These are phyloP conservation scores for Chaetogeoica ovagalla DNA, from an alignment of 2,888 invertebrate genomes.

Conservation along the genomic window DNA sequence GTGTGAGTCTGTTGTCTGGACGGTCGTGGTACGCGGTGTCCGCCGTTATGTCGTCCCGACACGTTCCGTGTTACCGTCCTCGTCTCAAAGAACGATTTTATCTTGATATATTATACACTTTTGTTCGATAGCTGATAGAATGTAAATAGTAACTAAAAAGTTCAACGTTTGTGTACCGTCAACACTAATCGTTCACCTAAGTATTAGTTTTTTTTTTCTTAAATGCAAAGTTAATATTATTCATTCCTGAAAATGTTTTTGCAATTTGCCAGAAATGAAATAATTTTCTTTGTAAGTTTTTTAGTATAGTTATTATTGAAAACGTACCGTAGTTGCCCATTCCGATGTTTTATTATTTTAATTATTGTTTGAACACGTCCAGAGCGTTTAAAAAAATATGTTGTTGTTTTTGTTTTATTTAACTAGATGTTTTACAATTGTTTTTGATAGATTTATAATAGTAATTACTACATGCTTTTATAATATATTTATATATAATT, in stretches of 20 bases:
- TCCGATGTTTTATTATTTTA: neutral
- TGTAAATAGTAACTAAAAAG: no score
- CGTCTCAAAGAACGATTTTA: no score
- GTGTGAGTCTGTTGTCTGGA: neutral
- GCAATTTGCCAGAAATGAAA: conserved; percentile 37
- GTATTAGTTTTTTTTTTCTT: neutral
- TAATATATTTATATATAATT: neutral
- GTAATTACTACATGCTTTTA: neutral
- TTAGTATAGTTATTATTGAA: no score
- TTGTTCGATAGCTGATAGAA: no score
- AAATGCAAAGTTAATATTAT: neutral
- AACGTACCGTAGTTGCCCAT: no score
- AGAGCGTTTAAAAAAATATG: neutral
- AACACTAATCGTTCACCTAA: neutral
- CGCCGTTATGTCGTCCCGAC: no score
- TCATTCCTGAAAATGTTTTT: conserved; percentile 30
- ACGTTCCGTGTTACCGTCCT: no score
- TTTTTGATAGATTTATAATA: no score
- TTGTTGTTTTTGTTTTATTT: neutral
- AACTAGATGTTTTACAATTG: neutral
- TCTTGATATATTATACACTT: no score
- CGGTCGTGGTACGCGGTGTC: neutral
- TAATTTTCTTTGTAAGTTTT: neutral
- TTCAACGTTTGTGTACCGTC: neutral
- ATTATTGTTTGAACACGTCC: neutral